A percentile compares a stretch with the other conserved stretches of the same genome.
These are phyloP conservation scores for Amblyjoppa proteus DNA, from an alignment of 2,888 invertebrate genomes.

Conservation along the genomic window DNA sequence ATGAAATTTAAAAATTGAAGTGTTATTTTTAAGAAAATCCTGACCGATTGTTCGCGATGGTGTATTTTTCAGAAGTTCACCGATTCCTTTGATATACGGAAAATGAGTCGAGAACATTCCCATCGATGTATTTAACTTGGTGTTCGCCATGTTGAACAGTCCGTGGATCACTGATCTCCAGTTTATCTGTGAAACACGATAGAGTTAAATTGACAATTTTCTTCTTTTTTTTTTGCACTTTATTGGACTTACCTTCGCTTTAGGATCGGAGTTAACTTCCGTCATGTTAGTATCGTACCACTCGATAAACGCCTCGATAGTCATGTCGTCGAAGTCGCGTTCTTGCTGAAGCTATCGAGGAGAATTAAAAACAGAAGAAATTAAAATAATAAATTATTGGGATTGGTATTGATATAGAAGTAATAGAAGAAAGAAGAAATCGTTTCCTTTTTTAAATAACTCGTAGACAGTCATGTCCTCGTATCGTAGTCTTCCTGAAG, in stretches of 20 bases:
- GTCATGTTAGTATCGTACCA: slow-evolving; percentile 54
- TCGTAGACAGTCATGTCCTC: too few species aligned
- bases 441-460: too few species aligned
- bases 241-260: slow-evolving; percentile 36
- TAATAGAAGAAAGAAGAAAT: too few species aligned
- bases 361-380: background rate
- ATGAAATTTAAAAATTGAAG: too few species aligned
- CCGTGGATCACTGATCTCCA: slow-evolving; percentile 38
- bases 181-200: slow-evolving; percentile 42
- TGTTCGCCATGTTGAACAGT: slow-evolving; percentile 53
- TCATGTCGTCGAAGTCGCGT: background rate
- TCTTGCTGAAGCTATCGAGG: slow-evolving; percentile 16
- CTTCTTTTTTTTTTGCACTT: background rate
- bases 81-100: slow-evolving; percentile 42
- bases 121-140: slow-evolving; percentile 32
- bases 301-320: slow-evolving; percentile 34
- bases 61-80: slow-evolving; percentile 57
- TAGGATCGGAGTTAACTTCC: slow-evolving; percentile 18
- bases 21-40: background rate
- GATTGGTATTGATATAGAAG: background rate
- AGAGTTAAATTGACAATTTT: background rate
- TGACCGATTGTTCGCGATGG: slow-evolving; percentile 67
- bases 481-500: too few species aligned
- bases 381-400: background rate
- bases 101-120: background rate